phyloP scores from a whole-genome alignment of 2,797 vertebrate genomes.

The Hippoglossus hippoglossus region DNA sequence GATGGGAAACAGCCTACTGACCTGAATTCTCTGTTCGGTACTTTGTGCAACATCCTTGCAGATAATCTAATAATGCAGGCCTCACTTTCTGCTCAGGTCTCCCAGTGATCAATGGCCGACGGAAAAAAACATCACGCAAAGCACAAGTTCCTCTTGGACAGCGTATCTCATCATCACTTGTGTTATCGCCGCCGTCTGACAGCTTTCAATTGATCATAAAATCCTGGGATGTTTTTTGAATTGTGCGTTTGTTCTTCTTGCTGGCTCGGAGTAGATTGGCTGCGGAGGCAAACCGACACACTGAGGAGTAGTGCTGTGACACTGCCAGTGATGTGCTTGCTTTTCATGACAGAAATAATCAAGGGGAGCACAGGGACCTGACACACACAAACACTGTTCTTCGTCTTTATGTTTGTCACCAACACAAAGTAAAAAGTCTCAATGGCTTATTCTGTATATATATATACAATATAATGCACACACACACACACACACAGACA shows the following conservation, averaged over 20 bases:
- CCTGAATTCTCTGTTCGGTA: slow-evolving; percentile 68
- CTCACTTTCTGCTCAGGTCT: slow-evolving; percentile 13
- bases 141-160: not conserved
- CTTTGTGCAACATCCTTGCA: slow-evolving; percentile 30
- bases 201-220: slow-evolving; percentile 34
- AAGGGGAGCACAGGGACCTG: not conserved
- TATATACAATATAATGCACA: slow-evolving; percentile 13
- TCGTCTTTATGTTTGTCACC: not conserved
- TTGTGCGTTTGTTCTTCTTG: slow-evolving; percentile 20
- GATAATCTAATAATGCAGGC: slow-evolving; percentile 19
- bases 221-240: slow-evolving; percentile 19
- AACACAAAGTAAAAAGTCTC: slow-evolving; percentile 9
- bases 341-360: slow-evolving; percentile 30
- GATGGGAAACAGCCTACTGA: slow-evolving; percentile 77
- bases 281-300: not conserved
- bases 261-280: slow-evolving; percentile 14
- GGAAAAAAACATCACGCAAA: not conserved
- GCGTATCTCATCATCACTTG: slow-evolving; percentile 2
- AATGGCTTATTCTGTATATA: not conserved
- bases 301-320: slow-evolving; percentile 13
- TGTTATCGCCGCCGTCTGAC: slow-evolving; percentile 9
- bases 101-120: not conserved
- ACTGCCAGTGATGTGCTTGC: slow-evolving; percentile 11
- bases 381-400: slow-evolving; percentile 9
- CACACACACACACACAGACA: slow-evolving; percentile 22